These are phyloP conservation scores for Itoplectis maculator DNA, from an alignment of 2,888 invertebrate genomes.

Conservation along the genomic window DNA sequence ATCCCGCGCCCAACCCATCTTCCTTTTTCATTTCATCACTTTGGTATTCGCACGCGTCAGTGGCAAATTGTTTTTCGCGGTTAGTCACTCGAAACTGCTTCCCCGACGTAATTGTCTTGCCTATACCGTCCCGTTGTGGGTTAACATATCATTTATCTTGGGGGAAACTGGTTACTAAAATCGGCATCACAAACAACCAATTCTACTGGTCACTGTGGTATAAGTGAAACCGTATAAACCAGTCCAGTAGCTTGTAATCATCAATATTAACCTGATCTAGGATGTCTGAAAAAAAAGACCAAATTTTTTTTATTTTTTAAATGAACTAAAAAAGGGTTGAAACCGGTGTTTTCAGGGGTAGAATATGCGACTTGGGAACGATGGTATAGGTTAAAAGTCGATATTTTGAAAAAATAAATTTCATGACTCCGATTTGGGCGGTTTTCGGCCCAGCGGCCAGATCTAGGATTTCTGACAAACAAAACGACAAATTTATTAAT, in stretches of 20 bases:
- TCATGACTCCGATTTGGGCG: no score
- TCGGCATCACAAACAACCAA: not conserved
- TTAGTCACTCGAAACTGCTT: not conserved
- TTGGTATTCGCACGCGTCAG: constrained; percentile 34
- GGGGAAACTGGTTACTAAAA: not conserved
- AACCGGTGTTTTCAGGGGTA: no score
- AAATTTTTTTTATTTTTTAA: no score
- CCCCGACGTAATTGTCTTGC: not conserved
- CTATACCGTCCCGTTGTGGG: not conserved
- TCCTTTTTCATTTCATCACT: constrained; percentile 27
- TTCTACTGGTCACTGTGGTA: not conserved
- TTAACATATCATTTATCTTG: not conserved
- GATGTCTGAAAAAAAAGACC: no score
- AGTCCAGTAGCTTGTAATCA: not conserved
- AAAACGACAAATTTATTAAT: no score
- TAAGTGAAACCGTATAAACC: not conserved
- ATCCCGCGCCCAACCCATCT: constrained; percentile 22
- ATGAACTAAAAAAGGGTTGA: no score
- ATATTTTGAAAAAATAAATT: no score
- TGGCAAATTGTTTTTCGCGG: constrained; percentile 17
- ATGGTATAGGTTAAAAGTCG: no score
- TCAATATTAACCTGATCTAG: no score
- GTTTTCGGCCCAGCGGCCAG: no score
- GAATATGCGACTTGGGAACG: no score
- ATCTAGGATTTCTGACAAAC: no score